These are phyloP conservation scores for Eupristina koningsbergeri DNA, from an alignment of 1,140 invertebrate species.

Conservation along the genomic window DNA sequence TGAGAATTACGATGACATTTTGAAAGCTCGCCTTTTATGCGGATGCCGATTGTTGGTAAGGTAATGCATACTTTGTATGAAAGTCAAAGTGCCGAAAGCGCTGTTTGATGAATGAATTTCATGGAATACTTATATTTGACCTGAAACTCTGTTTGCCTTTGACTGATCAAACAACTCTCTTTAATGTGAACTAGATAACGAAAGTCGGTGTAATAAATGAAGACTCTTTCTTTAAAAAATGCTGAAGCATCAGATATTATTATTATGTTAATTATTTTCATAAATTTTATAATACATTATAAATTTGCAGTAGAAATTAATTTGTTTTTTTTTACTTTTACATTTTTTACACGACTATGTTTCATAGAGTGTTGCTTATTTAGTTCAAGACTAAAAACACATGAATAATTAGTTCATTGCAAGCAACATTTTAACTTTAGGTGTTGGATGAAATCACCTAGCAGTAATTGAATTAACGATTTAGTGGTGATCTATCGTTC, in stretches of 20 bases:
- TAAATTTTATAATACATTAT: not conserved
- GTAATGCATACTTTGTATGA: not conserved
- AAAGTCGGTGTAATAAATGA: not conserved
- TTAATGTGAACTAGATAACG: not conserved
- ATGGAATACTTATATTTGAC: slow-evolving; percentile 6
- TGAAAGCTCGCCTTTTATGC: not conserved
- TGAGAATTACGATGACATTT: not conserved
- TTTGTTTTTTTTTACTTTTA: too few species aligned
- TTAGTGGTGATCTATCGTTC: not conserved
- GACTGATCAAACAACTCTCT: not conserved
- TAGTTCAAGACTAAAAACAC: not conserved
- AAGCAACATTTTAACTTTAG: not conserved
- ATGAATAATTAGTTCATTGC: slow-evolving; percentile 5
- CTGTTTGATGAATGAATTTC: not conserved
- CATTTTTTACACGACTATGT: not conserved
- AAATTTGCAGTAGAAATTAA: too few species aligned
- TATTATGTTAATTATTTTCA: not conserved
- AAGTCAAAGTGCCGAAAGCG: not conserved
- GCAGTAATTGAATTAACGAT: not conserved
- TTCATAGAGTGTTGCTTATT: not conserved
- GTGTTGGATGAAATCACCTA: not conserved
- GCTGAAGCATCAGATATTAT: not conserved
- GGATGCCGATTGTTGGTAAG: not conserved
- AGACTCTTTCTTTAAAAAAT: not conserved
- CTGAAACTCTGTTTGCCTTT: not conserved